A percentile compares a stretch with the other conserved stretches of the same genome.
Conservation (phyloP, 1,140 invertebrate genomes). For the Pseudomyrmex pallidus region DNA sequence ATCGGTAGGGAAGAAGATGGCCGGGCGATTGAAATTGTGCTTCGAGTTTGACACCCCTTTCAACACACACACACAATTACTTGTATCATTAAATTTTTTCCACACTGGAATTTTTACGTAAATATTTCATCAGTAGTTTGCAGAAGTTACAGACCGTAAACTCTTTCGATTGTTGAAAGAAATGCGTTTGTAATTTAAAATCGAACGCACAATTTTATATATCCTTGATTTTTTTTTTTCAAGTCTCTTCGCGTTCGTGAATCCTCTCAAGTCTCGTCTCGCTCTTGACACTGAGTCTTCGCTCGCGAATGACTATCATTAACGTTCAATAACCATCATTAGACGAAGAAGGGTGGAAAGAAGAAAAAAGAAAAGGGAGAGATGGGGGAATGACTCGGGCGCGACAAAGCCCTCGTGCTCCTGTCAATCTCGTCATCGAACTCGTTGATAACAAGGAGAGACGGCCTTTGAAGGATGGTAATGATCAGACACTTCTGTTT, state of each 20-base stretch:
- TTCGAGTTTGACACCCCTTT: no score
- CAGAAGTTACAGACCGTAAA: no score
- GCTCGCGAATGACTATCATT: conserved; percentile 39
- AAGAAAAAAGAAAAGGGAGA: background rate
- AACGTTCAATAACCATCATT: conserved; percentile 41
- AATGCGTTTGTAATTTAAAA: no score
- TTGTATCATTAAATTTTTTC: background rate
- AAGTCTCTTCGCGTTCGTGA: background rate
- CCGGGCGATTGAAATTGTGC: background rate
- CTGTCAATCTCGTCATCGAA: conserved; percentile 75
- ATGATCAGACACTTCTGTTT: conserved; percentile 68
- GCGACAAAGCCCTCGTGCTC: conserved; percentile 66
- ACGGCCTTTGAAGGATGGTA: conserved; percentile 72
- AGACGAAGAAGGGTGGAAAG: conserved; percentile 3
- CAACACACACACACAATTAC: no score
- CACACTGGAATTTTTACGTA: background rate
- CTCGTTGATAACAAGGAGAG: conserved; percentile 75
- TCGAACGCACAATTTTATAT: no score
- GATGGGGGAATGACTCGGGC: conserved; percentile 18
- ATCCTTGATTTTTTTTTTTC: no score
- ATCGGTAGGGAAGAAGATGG: background rate
- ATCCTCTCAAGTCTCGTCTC: background rate
- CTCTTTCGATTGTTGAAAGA: no score
- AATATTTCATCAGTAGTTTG: background rate
- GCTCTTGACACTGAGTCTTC: conserved; percentile 30